These are phyloP conservation scores for Antechinus flavipes DNA, from an alignment of 2,113 vertebrate genomes.

Conservation along the genomic window DNA sequence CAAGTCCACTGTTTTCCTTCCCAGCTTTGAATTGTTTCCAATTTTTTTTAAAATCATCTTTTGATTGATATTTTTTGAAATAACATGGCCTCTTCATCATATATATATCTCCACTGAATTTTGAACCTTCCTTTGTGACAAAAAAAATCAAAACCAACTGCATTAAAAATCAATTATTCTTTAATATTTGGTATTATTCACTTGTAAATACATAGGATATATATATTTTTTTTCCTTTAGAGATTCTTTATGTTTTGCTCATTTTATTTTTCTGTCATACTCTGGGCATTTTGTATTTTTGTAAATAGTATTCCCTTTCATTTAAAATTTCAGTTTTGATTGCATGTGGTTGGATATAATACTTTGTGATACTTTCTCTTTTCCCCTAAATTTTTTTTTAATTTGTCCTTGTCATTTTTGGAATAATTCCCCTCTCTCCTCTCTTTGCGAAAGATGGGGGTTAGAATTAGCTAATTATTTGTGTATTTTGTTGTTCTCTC, in stretches of 20 bases:
- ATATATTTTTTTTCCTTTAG: neutral
- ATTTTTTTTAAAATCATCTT: neutral
- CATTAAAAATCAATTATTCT: neutral
- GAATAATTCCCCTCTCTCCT: too few relatives aligned
- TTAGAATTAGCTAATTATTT: neutral
- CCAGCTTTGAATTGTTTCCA: neutral
- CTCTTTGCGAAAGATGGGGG: neutral
- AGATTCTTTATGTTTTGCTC: neutral
- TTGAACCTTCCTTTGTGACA: neutral
- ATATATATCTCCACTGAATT: neutral
- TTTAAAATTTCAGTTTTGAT: neutral
- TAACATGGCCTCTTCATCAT: neutral
- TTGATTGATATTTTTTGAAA: neutral
- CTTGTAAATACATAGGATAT: neutral
- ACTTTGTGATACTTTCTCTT: too few relatives aligned
- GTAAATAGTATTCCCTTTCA: neutral
- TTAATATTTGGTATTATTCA: neutral
- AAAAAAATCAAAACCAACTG: neutral
- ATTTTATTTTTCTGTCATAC: neutral
- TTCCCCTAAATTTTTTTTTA: too few relatives aligned
- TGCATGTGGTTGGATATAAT: too few relatives aligned
- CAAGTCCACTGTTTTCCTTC: neutral
- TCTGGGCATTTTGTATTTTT: neutral
- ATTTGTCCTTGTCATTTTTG: too few relatives aligned
- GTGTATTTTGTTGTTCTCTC: neutral